Evolutionary conservation across 2,888 invertebrate species (phyloP), one percentile per base, ranked within the genome.

Genomic region (Cerastoderma edule): DNA sequence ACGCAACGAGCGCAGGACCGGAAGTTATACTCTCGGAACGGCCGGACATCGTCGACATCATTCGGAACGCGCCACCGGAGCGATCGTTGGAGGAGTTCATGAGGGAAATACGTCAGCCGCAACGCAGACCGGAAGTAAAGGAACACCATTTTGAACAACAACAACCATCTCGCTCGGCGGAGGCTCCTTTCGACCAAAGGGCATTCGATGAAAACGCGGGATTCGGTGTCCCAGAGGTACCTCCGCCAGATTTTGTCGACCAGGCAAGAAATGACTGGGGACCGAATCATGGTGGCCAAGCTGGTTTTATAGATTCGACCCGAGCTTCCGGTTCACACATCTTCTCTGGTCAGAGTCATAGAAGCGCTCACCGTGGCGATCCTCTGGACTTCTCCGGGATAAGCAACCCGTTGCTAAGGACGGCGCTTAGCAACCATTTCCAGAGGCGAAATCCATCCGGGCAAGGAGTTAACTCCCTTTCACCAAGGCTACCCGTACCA

Each of bases 11-110:
- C 8, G 35, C 32, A 6, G 68, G 53, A 4, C 30, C 39, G 3
- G 72, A 64, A 19, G 53, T 76, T 3, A 65, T 76, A 0, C 63
- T 76, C 27, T 57, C 68, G 1, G 39, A 32, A 8, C 27, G 30
- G 2, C n/a, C 48, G 6, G 64, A 68, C 24, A 39, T 67, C 1
- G 53, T 56, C 8, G 35, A 63, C 28, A 64, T 64, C 4, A 74
- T 73, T 27, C 10, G 28, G 8, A 67, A 67, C 3, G 50, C 60
- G 2, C 46, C 67, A 0, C 35, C 72, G 0, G 72, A 67, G 24
- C 19, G 39, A 24, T 33, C 35, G 3, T n/a, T 60, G 24, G 6
- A 35, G 8, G 60, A 60, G 6, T 60, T 60, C 33, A 33, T 60
- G 4, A n/a, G 27, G 24, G 19, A 35, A 24, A 8, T 60, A 0